These are phyloP conservation scores for Tinea trinotella DNA, from an alignment of 2,888 invertebrate species.

Conservation along the genomic window DNA sequence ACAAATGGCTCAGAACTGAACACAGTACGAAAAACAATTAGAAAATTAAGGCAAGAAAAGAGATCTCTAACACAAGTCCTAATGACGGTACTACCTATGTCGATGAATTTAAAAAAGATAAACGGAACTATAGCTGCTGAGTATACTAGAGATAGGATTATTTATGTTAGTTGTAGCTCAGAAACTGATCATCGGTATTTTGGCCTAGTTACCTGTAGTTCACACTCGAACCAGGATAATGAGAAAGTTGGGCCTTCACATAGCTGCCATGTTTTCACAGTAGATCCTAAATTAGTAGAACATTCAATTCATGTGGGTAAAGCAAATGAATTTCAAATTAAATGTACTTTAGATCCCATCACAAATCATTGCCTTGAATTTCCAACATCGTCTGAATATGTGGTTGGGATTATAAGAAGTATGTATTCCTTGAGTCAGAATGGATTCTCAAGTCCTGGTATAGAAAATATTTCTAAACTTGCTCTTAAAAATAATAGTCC, in stretches of 20 bases:
- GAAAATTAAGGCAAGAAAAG: conserved; percentile 90
- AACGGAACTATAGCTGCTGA: conserved; percentile 86
- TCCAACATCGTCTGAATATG: conserved; percentile 86
- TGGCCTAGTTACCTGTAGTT: conserved; percentile 87
- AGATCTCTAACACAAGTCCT: conserved; percentile 88
- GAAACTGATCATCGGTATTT: conserved; percentile 94
- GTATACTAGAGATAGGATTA: conserved; percentile 88
- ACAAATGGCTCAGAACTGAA: conserved; percentile 81
- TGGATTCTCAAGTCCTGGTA: conserved; percentile 49
- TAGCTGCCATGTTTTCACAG: conserved; percentile 96
- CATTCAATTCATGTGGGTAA: conserved; percentile 86
- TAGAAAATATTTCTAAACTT: conserved; percentile 58
- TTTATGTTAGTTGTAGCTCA: conserved; percentile 90
- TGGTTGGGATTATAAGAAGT: conserved; percentile 79
- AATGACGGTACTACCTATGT: conserved; percentile 86
- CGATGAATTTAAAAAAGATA: conserved; percentile 83
- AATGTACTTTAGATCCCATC: conserved; percentile 85
- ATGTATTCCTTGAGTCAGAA: conserved; percentile 77
- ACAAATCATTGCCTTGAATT: conserved; percentile 90
- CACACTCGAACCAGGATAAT: conserved; percentile 55
- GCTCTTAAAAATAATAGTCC: conserved; percentile 61
- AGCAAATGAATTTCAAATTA: conserved; percentile 87
- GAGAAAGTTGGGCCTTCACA: conserved; percentile 72
- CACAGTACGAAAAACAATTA: conserved; percentile 89
- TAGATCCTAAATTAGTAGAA: conserved; percentile 88